Evolutionary conservation across 2,888 invertebrate species (phyloP).

Genomic region (Nymphalis polychloros): DNA sequence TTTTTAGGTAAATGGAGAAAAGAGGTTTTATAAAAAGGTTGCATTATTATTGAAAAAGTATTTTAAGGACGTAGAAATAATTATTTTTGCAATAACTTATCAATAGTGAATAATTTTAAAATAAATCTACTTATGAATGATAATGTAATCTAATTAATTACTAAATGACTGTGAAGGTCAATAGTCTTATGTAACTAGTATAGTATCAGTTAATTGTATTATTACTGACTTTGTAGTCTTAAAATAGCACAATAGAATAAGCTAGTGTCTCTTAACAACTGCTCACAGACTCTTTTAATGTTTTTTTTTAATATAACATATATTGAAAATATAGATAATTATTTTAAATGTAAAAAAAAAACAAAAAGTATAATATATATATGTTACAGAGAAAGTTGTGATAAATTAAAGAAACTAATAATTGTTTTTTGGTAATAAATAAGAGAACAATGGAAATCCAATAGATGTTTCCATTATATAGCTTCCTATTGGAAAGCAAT

Average conservation of each 20-base stretch:
- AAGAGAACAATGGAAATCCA: background rate
- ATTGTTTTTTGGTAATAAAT: background rate
- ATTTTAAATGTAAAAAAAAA: too few relatives aligned
- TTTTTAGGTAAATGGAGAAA: too few relatives aligned
- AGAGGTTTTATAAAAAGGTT: too few relatives aligned
- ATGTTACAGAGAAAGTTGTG: background rate
- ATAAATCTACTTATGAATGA: background rate
- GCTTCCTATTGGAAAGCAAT: background rate
- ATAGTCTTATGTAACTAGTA: background rate
- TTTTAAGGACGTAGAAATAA: too few relatives aligned
- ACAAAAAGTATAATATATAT: too few relatives aligned
- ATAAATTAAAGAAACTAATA: background rate
- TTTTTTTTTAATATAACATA: too few relatives aligned
- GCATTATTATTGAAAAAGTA: too few relatives aligned
- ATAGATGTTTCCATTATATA: background rate
- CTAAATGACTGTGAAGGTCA: constrained; percentile 5
- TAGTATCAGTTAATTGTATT: background rate
- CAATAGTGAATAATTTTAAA: background rate
- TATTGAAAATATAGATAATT: too few relatives aligned
- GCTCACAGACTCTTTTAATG: background rate
- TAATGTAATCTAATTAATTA: background rate
- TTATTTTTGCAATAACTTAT: too few relatives aligned
- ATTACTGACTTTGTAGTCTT: background rate
- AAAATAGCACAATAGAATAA: constrained; percentile 1
- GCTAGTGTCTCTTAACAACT: background rate